Percentiles rank a stretch among this genome's conserved stretches.
phyloP scores from a whole-genome alignment of 2,888 invertebrate genomes.

The Hofmannophila pseudospretella region DNA sequence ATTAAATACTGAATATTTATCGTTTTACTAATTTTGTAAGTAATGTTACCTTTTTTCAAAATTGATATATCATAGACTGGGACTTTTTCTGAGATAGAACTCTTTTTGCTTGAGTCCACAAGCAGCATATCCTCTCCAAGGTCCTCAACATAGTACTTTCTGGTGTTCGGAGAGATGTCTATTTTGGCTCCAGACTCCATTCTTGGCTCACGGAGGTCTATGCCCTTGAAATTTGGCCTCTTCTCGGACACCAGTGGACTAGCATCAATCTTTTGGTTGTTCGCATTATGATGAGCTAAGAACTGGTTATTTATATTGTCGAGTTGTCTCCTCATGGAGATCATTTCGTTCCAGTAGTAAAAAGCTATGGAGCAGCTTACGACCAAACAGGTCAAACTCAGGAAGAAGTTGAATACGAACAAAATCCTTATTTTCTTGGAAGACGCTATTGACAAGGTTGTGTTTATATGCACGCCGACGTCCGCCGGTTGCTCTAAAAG shows the following conservation, averaged over 20 bases:
- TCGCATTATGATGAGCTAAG: constrained; percentile 38
- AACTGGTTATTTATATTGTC: constrained; percentile 57
- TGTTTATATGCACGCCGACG: constrained; percentile 68
- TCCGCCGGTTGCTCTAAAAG: constrained; percentile 62
- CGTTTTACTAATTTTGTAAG: background rate
- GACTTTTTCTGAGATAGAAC: constrained; percentile 33
- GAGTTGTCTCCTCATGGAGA: constrained; percentile 55
- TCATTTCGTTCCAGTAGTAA: constrained; percentile 67
- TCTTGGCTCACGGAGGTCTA: constrained; percentile 40
- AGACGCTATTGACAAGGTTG: constrained; percentile 69
- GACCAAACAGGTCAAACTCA: constrained; percentile 59
- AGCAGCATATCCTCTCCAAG: constrained; percentile 62
- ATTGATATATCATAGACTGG: constrained; percentile 37
- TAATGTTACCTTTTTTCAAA: constrained; percentile 47
- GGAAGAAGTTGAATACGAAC: constrained; percentile 62
- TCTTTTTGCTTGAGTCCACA: constrained; percentile 59
- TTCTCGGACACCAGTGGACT: constrained; percentile 42
- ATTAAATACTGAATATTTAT: background rate
- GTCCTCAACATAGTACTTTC: constrained; percentile 55
- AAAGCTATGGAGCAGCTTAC: constrained; percentile 59
- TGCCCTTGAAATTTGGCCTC: constrained; percentile 26
- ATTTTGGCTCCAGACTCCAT: constrained; percentile 30
- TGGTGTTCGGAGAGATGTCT: constrained; percentile 32
- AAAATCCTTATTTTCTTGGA: constrained; percentile 70
- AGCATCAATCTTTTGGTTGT: constrained; percentile 28